Base-by-base conservation (phyloP, 2,797 vertebrate species). In the Rousettus madagascariensis region DNA sequence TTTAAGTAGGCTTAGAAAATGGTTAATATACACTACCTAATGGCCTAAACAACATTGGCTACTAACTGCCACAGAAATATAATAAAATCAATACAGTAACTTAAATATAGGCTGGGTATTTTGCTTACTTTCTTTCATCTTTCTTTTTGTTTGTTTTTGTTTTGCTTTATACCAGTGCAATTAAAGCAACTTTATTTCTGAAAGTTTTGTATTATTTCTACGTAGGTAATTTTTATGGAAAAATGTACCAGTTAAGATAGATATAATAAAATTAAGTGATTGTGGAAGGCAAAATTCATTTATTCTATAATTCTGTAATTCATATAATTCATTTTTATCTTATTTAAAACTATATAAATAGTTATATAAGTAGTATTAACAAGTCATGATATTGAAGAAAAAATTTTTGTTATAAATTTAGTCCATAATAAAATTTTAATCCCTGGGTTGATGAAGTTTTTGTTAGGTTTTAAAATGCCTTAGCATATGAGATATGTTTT, bases 1-100 rank as follows among this genome's bases (percentile, higher is more conserved):
- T 74, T 97, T 97, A 95, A 94, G 57, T 28, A 92, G 26, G 95
- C 17, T 51, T 86, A 36, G 51, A 97, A 98, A 98, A 46, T 19
- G 75, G 28, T 94, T 95, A 2, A 95, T 80, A 97, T 97, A 91
- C 46, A 91, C 79, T 30, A 46, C 63, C 51, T 72, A 24, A 46
- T 87, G 24, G 3, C 72, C 33, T 79, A 95, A 97, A 66, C 19
- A 94, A 80, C 95, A 84, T 38, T 41, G n/a, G 19, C 43, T 95
- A 26, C 96, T 95, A 97, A 97, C 96, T 96, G 90, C 66, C 72
- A 91, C 22, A 95, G 55, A 96, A 20, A 4, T 51, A 28, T 93
- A 83, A 80, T 98, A 96, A 97, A 97, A 95, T 94, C 80, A 94
- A 65, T 79, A 20, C 20, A 38, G 49, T 96, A 46, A 80, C 92